Evolutionary conservation across 2,113 vertebrate species (phyloP), one percentile per base, ranked within the genome.

Genomic region (Antechinus stuartii): DNA sequence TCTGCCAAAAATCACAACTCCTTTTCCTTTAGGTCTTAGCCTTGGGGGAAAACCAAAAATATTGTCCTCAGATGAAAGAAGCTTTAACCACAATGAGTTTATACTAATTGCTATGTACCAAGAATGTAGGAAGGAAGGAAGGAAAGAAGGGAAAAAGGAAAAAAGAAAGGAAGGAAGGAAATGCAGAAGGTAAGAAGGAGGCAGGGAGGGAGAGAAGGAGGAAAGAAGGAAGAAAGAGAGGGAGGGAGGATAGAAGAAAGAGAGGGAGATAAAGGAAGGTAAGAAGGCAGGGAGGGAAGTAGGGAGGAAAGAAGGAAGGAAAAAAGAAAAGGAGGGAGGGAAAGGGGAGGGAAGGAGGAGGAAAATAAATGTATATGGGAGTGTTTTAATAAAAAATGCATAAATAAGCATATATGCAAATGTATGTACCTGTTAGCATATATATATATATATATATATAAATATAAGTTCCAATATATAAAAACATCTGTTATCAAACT

Each of bases 21-120:
- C 8, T 90, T 93, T 95, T 94, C 42, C 54, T 89, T 61, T 76
- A 27, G 54, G 22, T 57, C 61, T 92, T 91, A 90, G 91, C 50
- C 91, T 91, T 91, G 35, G 46, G 42, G 76, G 10, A 91, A 19
- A 93, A 76, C 12, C 90, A 90, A 68, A 68, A 12, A n/a, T 68
- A 68, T n/a, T n/a, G 4, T 68, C 35, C n/a, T 16, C 12, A n/a
- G 12, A 42, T 2, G 8, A 76, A 76, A 76, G n/a, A 76, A 76
- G 16, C 35, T 76, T 5, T 76, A 76, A 76, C 16, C 19, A 6
- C 16, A 76, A 22, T n/a, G 68, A 76, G 42, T 8, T 42, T 7
- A 22, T 42, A 42, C 42, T 76, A 42, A 16, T 11, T 42, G 35
- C 16, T 76, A 42, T 76, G 35, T 9, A 42, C 5, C 16, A 42